phyloP scores from a whole-genome alignment of 2,113 vertebrate species.

The Cololabis saira region DNA sequence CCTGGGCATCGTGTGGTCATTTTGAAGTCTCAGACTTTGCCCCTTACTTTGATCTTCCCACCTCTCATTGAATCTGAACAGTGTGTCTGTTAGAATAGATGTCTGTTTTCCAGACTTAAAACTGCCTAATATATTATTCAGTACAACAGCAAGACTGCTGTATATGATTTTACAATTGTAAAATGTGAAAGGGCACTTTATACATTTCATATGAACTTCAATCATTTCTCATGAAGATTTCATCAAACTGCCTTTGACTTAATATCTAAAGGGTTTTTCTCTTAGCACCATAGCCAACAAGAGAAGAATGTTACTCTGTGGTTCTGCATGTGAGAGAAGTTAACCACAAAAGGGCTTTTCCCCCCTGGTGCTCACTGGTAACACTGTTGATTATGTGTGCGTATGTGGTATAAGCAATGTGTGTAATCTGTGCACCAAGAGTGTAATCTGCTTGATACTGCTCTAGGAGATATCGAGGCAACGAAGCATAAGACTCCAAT shows the following conservation, averaged over 20 bases:
- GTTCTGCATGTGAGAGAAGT: conserved; percentile 8
- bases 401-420: neutral
- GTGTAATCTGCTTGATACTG: conserved; percentile 58
- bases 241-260: too few species aligned
- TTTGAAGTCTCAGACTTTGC: neutral
- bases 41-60: neutral
- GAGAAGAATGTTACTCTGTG: neutral
- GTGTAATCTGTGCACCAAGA: conserved; percentile 6
- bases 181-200: neutral
- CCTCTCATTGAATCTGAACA: neutral
- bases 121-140: neutral
- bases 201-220: too few species aligned
- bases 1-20: neutral
- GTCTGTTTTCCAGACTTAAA: neutral
- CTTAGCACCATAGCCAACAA: too few species aligned
- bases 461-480: conserved; percentile 53
- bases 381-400: conserved; percentile 10
- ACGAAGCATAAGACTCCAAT: conserved; percentile 63
- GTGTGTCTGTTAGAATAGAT: neutral
- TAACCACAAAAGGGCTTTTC: conserved; percentile 1
- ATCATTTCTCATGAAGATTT: too few species aligned
- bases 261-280: too few species aligned
- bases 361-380: neutral
- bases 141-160: neutral
- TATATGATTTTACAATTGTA: neutral